Base-by-base conservation (phyloP, 2,888 invertebrate species). In the Coelinius sp. region DNA sequence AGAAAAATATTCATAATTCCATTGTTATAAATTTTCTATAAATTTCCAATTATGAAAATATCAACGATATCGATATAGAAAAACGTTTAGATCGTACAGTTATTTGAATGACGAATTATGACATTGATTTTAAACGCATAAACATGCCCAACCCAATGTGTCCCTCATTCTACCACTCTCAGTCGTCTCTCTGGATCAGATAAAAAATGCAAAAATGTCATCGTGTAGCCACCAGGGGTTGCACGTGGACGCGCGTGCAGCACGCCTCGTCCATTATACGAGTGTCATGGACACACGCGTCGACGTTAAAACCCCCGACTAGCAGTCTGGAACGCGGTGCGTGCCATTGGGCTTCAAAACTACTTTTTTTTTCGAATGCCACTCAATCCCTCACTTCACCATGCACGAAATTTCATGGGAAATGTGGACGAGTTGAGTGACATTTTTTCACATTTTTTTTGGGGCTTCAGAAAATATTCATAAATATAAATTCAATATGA, bases 241-340 rank as follows among this genome's bases (percentile, higher is more conserved):
- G 76, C 76, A 77, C 76, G 76, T 76, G 76, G 73, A 59, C 63
- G 64, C 75, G 76, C 75, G 76, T 75, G 75, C 71, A 69, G 38
- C 71, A 70, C 72, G 77, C 77, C 77, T 76, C 72, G 72, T 75
- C 77, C 72, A 77, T 77, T 77, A 77, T 73, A 70, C 64, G 62
- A 66, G 69, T 73, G 73, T 70, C 69, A 66, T 20, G 49, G 66
- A 66, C 73, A 73, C 69, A 69, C 70, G 69, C 67, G 46, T 72
- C 49, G 41, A 56, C 53, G 35, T 63, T 68, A 52, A 53, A 64
- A 49, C 10, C 64, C 62, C 53, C 53, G 17, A 53, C 71, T 14
- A 14, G 46, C 46, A 49, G 46, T 49, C 20, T 49, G 46, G 46
- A 49, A 49, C 46, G 20, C 46, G 17, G 10, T 49, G 46, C 25